These are phyloP conservation scores for Physella acuta DNA, from an alignment of 1,140 invertebrate species.

Conservation along the genomic window DNA sequence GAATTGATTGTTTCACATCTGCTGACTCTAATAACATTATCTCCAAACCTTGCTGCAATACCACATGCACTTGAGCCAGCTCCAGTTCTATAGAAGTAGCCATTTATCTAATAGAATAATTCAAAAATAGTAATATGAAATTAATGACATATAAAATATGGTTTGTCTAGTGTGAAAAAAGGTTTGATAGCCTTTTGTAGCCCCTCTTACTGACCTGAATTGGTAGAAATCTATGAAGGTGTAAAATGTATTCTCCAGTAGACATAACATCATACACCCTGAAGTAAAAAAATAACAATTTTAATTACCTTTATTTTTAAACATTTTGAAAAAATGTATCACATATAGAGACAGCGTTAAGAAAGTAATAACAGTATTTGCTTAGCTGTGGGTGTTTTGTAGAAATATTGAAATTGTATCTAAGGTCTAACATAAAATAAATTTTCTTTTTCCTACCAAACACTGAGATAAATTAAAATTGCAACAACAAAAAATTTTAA, in stretches of 20 bases:
- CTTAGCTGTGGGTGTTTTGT: too few species aligned
- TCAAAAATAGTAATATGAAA: background rate
- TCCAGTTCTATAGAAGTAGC: slow-evolving; percentile 31
- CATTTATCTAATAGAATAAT: slow-evolving; percentile 30
- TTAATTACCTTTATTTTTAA: too few species aligned
- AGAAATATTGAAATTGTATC: too few species aligned
- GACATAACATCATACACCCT: slow-evolving; percentile 43
- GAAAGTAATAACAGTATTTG: too few species aligned
- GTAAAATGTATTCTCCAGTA: slow-evolving; percentile 44
- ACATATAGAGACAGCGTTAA: too few species aligned
- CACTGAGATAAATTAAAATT: too few species aligned
- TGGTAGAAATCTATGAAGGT: slow-evolving; percentile 32
- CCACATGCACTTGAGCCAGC: slow-evolving; percentile 42
- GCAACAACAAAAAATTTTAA: too few species aligned
- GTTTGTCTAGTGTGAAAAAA: background rate
- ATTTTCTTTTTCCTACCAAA: too few species aligned
- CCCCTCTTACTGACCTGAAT: slow-evolving; percentile 41
- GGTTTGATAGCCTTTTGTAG: too few species aligned
- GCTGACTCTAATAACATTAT: slow-evolving; percentile 47
- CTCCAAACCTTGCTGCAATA: slow-evolving; percentile 36
- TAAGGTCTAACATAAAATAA: too few species aligned
- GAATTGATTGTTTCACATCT: slow-evolving; percentile 30
- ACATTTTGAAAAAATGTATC: background rate
- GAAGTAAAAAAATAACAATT: slow-evolving; percentile 22
- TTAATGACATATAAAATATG: slow-evolving; percentile 3